phyloP scores from a whole-genome alignment of 2,797 vertebrate genomes.

The Pseudotriccus pelzelni region DNA sequence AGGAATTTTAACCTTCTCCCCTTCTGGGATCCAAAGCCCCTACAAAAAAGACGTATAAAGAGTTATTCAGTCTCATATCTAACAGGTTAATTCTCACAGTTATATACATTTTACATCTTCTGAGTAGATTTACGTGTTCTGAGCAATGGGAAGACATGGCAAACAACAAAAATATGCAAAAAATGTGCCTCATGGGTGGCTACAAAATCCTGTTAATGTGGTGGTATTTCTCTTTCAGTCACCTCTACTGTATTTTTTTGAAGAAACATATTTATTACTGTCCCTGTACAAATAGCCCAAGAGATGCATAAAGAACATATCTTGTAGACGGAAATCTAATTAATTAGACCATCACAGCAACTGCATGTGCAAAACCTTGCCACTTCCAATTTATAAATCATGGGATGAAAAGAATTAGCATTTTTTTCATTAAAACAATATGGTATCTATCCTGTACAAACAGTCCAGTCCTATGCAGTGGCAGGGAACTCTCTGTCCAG shows the following conservation, averaged over 20 bases:
- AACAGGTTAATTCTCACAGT: not conserved
- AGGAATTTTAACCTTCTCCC: constrained; percentile 97
- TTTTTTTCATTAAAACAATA: not conserved
- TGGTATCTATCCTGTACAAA: not conserved
- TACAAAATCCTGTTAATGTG: not conserved
- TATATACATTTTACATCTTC: not conserved
- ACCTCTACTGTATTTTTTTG: not conserved
- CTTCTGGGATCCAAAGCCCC: constrained; percentile 99
- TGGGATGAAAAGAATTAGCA: not conserved
- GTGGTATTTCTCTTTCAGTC: not conserved
- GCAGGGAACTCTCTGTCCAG: not conserved
- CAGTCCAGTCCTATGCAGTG: not conserved
- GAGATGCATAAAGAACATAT: not conserved
- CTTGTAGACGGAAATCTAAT: not conserved
- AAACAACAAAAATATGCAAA: not conserved
- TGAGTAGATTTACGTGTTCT: not conserved
- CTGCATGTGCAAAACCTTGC: not conserved
- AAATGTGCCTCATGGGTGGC: not conserved
- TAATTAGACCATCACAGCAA: not conserved
- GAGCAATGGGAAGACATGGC: not conserved
- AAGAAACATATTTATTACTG: not conserved
- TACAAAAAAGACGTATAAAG: constrained; percentile 57
- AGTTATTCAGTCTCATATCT: not conserved
- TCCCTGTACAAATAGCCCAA: not conserved
- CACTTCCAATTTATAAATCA: not conserved